These are phyloP conservation scores for Mustela erminea DNA, from an alignment of 2,797 vertebrate genomes.

Conservation along the genomic window DNA sequence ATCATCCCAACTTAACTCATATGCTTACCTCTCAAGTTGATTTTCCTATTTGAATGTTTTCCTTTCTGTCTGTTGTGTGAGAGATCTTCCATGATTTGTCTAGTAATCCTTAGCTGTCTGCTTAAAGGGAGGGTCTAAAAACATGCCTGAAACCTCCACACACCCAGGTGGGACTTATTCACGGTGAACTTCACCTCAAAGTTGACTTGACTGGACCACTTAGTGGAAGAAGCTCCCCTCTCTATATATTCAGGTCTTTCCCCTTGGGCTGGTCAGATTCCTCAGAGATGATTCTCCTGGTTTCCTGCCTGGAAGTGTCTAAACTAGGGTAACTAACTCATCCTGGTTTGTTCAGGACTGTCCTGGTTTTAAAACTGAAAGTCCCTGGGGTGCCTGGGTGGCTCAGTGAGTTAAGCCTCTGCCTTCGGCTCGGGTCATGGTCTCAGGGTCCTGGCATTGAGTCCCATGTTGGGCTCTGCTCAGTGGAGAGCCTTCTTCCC, in stretches of 20 bases:
- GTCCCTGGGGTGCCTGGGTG: too few relatives aligned
- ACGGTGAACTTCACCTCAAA: neutral
- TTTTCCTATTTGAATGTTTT: slow-evolving; percentile 7
- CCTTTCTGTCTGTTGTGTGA: neutral
- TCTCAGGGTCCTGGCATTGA: too few relatives aligned
- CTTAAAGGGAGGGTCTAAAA: neutral
- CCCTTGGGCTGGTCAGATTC: neutral
- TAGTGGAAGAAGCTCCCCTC: neutral
- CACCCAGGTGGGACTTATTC: neutral
- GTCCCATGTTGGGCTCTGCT: too few relatives aligned
- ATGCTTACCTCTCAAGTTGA: neutral
- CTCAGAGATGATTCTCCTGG: neutral
- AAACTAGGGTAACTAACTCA: neutral
- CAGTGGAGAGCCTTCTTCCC: too few relatives aligned
- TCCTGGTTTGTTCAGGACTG: neutral
- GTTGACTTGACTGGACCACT: neutral
- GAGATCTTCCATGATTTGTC: neutral
- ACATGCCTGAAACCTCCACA: neutral
- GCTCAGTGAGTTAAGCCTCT: too few relatives aligned
- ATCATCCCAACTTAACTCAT: neutral
- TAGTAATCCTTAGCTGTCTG: neutral
- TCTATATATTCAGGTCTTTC: neutral
- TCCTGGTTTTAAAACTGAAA: slow-evolving; percentile 1
- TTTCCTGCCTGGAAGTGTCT: neutral
- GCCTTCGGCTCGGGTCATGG: too few relatives aligned